phyloP scores from a whole-genome alignment of 2,888 invertebrate genomes.

The Pheosia tremula region DNA sequence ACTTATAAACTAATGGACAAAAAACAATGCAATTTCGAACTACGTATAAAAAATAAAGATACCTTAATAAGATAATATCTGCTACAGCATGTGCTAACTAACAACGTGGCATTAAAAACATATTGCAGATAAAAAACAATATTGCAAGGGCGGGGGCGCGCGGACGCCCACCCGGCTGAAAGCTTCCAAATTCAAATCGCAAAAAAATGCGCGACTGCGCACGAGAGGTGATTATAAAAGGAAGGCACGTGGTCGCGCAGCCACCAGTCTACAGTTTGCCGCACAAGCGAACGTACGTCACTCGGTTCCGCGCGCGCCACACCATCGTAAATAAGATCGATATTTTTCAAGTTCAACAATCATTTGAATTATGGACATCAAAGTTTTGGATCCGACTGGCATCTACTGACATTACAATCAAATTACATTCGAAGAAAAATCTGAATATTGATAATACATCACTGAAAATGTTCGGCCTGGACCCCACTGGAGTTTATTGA shows the following conservation, averaged over 20 bases:
- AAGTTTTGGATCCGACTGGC: slow-evolving; percentile 80
- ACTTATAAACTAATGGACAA: neutral
- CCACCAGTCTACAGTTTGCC: slow-evolving; percentile 70
- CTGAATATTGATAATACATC: slow-evolving; percentile 27
- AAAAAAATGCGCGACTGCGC: slow-evolving; percentile 76
- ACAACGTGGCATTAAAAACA: slow-evolving; percentile 62
- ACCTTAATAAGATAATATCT: slow-evolving; percentile 20
- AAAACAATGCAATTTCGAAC: neutral
- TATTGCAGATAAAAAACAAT: slow-evolving; percentile 50
- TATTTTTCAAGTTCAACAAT: slow-evolving; percentile 60
- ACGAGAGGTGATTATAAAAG: slow-evolving; percentile 73
- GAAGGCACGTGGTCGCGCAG: slow-evolving; percentile 70
- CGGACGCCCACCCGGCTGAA: slow-evolving; percentile 77
- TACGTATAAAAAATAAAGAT: neutral
- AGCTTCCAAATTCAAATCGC: slow-evolving; percentile 82
- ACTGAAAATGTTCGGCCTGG: slow-evolving; percentile 65
- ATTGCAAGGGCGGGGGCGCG: slow-evolving; percentile 73
- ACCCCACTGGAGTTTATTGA: slow-evolving; percentile 76
- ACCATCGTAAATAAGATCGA: slow-evolving; percentile 80
- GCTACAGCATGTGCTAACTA: slow-evolving; percentile 52
- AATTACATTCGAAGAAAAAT: slow-evolving; percentile 30
- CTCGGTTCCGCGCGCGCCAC: slow-evolving; percentile 53
- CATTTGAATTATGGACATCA: slow-evolving; percentile 70
- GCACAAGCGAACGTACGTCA: slow-evolving; percentile 61
- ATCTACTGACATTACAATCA: slow-evolving; percentile 62